Evolutionary conservation across 2,888 invertebrate species (phyloP), one percentile per base, ranked within the genome.

Genomic region (Conistra vaccinii): DNA sequence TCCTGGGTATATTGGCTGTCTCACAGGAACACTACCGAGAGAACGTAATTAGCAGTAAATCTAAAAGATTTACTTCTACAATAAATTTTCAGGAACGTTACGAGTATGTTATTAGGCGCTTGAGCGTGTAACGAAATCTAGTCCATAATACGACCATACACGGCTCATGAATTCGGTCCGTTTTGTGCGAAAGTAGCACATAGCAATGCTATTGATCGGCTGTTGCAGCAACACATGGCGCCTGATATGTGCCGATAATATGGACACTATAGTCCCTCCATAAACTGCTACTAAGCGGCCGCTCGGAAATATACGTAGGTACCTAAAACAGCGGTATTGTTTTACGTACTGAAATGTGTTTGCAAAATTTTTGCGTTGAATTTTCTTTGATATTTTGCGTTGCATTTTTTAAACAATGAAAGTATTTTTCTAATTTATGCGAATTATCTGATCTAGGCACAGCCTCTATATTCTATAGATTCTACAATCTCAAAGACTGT

Each of bases 31-130:
- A 82, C 74, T 73, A 76, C 71, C 66, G 73, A 76, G 76, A 39
- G 71, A 83, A 80, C 68, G 87, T 86, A 87, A 86, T 86, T 87
- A 86, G 85, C 85, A 85, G 85, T 87, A 86, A 87, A 86, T 87
- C 87, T 83, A 61, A 78, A 87, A 87, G 87, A 87, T 86, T 86
- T 86, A 86, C 83, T 85, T 78, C 76, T 73, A 83, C 80, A 71
- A 86, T 86, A 85, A 80, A 86, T 86, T 87, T 80, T 80, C 71
- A 75, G 73, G 51, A 75, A 75, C 71, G 73, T 83, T 87, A 77
- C 85, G 78, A 78, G 80, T 82, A 80, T 74, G 78, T 87, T 85
- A 85, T 87, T 84, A 82, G 82, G 66, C 71, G 70, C 69, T 67
- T 69, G 71, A 80, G 68, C 53, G 62, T 76, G 72, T 76, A 73